Conservation (phyloP, 2,797 vertebrate genomes). For the Neoniphon sammara region DNA sequence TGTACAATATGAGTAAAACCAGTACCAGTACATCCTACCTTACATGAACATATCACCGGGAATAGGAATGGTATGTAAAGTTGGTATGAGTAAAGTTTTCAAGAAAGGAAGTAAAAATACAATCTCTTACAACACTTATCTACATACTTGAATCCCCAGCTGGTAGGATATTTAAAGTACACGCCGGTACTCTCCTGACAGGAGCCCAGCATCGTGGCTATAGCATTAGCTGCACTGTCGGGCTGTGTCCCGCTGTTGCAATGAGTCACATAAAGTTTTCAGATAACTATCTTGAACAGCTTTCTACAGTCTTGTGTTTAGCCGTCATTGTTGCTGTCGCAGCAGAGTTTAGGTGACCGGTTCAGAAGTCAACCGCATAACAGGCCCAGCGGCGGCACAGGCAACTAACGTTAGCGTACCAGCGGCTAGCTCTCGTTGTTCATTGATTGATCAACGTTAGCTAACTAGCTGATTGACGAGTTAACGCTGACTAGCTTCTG, state of each 20-base stretch:
- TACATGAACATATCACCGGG: background rate
- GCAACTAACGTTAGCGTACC: conserved; percentile 50
- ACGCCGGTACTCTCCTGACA: conserved; percentile 65
- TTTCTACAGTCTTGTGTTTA: background rate
- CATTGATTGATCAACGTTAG: conserved; percentile 69
- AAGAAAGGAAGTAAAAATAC: background rate
- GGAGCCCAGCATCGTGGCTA: conserved; percentile 33
- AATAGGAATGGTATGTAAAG: background rate
- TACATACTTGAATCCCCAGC: background rate
- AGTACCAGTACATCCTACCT: background rate
- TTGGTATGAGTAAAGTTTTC: background rate
- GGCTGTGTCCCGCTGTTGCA: background rate
- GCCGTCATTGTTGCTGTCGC: background rate
- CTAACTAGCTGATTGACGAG: conserved; percentile 7
- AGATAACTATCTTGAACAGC: background rate
- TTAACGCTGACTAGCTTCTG: background rate
- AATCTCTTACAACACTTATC: background rate
- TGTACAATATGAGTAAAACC: background rate
- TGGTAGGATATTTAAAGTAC: conserved; percentile 4
- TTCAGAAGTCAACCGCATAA: conserved; percentile 29
- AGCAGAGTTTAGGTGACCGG: conserved; percentile 11
- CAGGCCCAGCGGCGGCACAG: conserved; percentile 48
- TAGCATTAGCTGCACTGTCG: conserved; percentile 22
- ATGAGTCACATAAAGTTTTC: background rate
- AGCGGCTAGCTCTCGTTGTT: conserved; percentile 63